Percentiles rank a stretch among this genome's conserved stretches.
Conservation (phyloP, 53 echinoderm and acorn worm genomes). For the Holothuria leucospilota region DNA sequence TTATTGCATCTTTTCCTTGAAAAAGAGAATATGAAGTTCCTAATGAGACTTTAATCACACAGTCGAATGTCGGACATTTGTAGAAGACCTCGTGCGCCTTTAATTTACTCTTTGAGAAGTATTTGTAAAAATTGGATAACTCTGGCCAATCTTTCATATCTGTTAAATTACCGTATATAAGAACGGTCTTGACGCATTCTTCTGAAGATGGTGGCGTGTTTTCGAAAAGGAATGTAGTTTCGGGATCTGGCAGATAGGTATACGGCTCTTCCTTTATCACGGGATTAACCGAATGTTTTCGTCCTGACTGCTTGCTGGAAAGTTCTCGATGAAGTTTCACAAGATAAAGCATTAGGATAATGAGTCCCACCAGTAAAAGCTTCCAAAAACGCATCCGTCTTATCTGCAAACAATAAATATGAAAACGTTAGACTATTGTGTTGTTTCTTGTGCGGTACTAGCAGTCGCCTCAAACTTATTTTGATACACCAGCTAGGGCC, state of each 20-base stretch:
- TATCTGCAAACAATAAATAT: background rate
- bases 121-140: constrained; percentile 44
- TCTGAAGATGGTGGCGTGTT: constrained; percentile 24
- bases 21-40: constrained; percentile 48
- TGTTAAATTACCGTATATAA: constrained; percentile 66
- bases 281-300: background rate
- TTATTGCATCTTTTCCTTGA: constrained; percentile 69
- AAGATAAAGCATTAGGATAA: constrained; percentile 15
- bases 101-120: constrained; percentile 26
- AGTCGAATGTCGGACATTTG: constrained; percentile 28
- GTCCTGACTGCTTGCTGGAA: background rate
- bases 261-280: background rate
- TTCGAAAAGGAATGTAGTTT: constrained; percentile 13
- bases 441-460: no score
- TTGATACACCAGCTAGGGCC: no score
- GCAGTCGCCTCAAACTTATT: no score
- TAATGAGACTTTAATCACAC: constrained; percentile 53
- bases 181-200: constrained; percentile 58
- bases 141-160: constrained; percentile 75
- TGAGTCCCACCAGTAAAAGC: background rate
- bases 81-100: constrained; percentile 37
- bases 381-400: background rate
- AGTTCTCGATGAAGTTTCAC: background rate
- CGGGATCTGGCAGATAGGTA: constrained; percentile 21
- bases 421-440: no score